phyloP scores from a whole-genome alignment of 2,113 vertebrate species.

The Cygnus atratus region DNA sequence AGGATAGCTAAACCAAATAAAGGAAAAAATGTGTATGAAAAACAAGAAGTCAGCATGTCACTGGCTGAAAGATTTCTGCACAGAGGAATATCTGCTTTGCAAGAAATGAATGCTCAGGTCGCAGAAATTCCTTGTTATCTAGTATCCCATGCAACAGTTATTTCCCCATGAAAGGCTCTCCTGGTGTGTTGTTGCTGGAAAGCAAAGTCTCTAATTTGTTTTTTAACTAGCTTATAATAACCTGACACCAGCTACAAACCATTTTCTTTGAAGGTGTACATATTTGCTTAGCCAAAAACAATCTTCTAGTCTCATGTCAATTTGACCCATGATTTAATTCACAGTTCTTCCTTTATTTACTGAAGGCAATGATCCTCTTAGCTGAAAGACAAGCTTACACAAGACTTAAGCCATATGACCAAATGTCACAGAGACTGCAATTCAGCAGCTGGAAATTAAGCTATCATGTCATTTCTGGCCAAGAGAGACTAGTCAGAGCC shows the following conservation, averaged over 20 bases:
- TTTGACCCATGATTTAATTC: not conserved
- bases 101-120: not conserved
- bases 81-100: not conserved
- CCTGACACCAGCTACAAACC: not conserved
- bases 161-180: not conserved
- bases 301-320: not conserved
- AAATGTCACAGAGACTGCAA: not conserved
- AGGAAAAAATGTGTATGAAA: not conserved
- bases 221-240: not conserved
- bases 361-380: not conserved
- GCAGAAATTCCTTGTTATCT: not conserved
- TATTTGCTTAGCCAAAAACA: not conserved
- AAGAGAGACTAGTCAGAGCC: not conserved
- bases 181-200: not conserved
- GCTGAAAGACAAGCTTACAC: not conserved
- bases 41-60: not conserved
- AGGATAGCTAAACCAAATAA: not conserved
- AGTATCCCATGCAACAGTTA: not conserved
- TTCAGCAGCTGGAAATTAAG: not conserved
- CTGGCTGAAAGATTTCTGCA: not conserved
- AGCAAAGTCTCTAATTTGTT: not conserved
- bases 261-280: not conserved
- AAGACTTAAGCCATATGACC: not conserved
- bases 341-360: not conserved
- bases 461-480: not conserved